Base-by-base conservation (phyloP, 2,113 vertebrate species). In the Amia ocellicauda region DNA sequence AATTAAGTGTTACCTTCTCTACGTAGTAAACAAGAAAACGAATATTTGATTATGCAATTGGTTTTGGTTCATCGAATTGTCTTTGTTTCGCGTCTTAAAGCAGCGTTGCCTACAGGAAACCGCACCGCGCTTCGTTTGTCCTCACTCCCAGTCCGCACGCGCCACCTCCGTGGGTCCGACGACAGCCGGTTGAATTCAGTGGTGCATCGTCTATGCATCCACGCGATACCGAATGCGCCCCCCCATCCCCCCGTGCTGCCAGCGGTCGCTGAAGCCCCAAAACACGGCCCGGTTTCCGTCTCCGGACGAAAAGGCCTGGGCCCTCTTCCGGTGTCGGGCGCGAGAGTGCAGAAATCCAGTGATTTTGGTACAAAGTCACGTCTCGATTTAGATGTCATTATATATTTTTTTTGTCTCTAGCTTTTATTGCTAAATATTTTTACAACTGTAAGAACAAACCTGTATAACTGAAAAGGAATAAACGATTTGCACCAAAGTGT, bases 401-500 rank as follows among this genome's bases (percentile, higher is more conserved):
- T 75, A 20, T 74, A 77, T 70, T 79, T 71, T 80, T 26, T 31
- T 23, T 62, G 26, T 36, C 47, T 20, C 76, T 70, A 79, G 76
- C 71, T 64, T 75, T 74, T 79, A 63, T 40, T 63, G 50, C 51
- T 63, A 19, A 22, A 8, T 23, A 14, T 63, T 83, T 83, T 91
- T 85, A 90, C 84, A 87, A 86, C 80, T 87, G 82, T 89, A 84
- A 85, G 81, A 86, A 86, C 69, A 83, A 74, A 80, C 81, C 84
- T 63, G 79, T 89, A 72, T 87, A 86, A 88, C 87, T 78, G 77
- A 80, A 86, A 86, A 69, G 60, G 78, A 84, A 91, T 80, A 89
- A 86, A 86, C 80, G 74, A 82, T 82, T 87, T 87, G 84, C 87
- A 91, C 85, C 88, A 88, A 91, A 89, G 80, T 82, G 71, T 83